Percentiles rank a stretch among this genome's conserved stretches.
These are phyloP conservation scores for Andrena fulva DNA, from an alignment of 2,888 invertebrate species.

Conservation along the genomic window DNA sequence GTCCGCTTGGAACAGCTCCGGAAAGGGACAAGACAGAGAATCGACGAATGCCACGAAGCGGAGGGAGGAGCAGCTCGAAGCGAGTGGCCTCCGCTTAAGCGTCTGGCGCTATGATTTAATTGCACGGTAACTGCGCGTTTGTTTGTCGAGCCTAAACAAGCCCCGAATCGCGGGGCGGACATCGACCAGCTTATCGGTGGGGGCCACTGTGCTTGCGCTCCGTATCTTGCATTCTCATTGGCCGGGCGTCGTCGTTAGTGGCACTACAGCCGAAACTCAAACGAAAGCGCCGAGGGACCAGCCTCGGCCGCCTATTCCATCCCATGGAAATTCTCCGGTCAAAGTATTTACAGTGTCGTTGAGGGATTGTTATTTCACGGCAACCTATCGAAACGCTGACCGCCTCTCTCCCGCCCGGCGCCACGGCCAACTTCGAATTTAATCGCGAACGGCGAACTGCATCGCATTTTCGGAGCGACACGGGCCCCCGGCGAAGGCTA, in stretches of 20 bases:
- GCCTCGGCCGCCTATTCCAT: not conserved
- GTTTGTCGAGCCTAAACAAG: slow-evolving; percentile 66
- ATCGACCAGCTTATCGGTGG: slow-evolving; percentile 43
- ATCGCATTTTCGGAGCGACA: slow-evolving; percentile 15
- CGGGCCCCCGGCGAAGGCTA: not conserved
- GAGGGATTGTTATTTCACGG: slow-evolving; percentile 39
- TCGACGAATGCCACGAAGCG: slow-evolving; percentile 23
- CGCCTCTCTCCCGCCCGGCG: not conserved
- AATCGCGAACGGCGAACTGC: slow-evolving; percentile 15
- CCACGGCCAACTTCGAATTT: slow-evolving; percentile 11
- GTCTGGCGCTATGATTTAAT: slow-evolving; percentile 64
- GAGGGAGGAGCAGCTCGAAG: too few species aligned
- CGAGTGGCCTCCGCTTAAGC: slow-evolving; percentile 34
- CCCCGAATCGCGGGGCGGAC: slow-evolving; percentile 49
- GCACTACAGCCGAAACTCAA: slow-evolving; percentile 57
- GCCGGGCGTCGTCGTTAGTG: slow-evolving; percentile 27
- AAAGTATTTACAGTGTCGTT: slow-evolving; percentile 36
- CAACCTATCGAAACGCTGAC: slow-evolving; percentile 38
- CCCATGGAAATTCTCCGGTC: slow-evolving; percentile 40
- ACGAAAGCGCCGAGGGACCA: slow-evolving; percentile 30
- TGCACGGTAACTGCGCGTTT: slow-evolving; percentile 59
- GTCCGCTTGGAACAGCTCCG: not conserved
- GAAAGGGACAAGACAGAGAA: not conserved
- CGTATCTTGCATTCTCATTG: slow-evolving; percentile 63
- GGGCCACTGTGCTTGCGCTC: slow-evolving; percentile 37